Percentiles rank a stretch among this genome's conserved stretches.
Conservation (phyloP, 1,140 invertebrate species). For the Drosophila pectinifera region DNA sequence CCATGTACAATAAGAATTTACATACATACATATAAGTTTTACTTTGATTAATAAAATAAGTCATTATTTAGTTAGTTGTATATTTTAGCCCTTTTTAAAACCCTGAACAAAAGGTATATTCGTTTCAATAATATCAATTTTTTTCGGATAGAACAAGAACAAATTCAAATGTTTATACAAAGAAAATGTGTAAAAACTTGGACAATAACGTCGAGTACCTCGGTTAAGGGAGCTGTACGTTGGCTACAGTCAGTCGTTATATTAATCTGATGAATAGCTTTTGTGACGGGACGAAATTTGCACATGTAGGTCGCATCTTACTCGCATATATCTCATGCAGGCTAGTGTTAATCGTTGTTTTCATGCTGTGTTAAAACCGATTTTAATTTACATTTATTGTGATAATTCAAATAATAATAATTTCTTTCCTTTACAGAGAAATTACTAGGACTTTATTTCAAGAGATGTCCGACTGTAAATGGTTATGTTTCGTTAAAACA, state of each 20-base stretch:
- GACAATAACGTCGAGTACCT: not conserved
- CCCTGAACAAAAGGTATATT: slow-evolving; percentile 6
- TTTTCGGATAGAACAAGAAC: not conserved
- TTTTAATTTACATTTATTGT: not conserved
- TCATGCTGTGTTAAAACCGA: not conserved
- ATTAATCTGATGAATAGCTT: not conserved
- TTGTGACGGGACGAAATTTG: not conserved
- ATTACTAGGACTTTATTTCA: too few relatives aligned
- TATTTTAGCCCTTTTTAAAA: slow-evolving; percentile 11
- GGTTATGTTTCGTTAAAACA: too few relatives aligned
- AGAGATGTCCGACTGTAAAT: too few relatives aligned
- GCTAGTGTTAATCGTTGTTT: not conserved
- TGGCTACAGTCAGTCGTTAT: not conserved
- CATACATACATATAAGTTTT: slow-evolving; percentile 22
- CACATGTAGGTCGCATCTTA: not conserved
- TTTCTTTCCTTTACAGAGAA: too few relatives aligned
- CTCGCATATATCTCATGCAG: not conserved
- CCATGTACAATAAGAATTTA: slow-evolving; percentile 22
- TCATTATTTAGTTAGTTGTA: slow-evolving; percentile 9
- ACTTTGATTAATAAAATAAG: slow-evolving; percentile 23
- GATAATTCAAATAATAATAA: not conserved
- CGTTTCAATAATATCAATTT: not conserved
- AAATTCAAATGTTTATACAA: slow-evolving; percentile 7
- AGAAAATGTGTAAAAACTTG: not conserved
- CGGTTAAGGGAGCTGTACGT: not conserved